Evolutionary conservation across 1,140 invertebrate species (phyloP), one percentile per base, ranked within the genome.

Genomic region (Phenacoccus solenopsis): DNA sequence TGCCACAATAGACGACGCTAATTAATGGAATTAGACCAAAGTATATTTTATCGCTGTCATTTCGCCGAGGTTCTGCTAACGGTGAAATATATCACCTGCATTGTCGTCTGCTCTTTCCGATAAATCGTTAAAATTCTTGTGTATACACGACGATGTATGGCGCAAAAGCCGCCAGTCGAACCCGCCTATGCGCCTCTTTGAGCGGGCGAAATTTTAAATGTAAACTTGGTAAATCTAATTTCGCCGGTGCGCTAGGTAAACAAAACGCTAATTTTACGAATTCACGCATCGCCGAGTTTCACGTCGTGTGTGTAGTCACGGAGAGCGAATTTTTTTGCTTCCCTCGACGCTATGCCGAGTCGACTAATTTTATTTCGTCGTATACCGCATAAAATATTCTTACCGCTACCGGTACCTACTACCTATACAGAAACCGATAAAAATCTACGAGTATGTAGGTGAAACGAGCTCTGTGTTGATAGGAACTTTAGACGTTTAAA

Each of bases 11-110:
- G 59, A 64, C 22, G 59, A 64, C 59, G 59, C 59, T 64, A 64
- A 64, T 64, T 64, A 64, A 64, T 64, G 59, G 59, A 64, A 64
- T 64, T 64, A 64, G 59, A 64, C 59, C 59, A 27, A 64, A 64
- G 59, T 64, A 27, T 64, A 64, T 64, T 64, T 25, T 64, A 64
- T 25, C 59, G 10, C 59, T 64, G 59, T 49, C 38, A 49, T 49
- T 49, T 49, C 38, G 38, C 38, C 30, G 30, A 7, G 5, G 30
- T 32, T 13, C 5, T 32, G 5, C 12, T 49, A 49, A 10, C 4
- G 5, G 13, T 49, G 13, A 49, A 10, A 49, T 49, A 49, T 49
- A 49, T 49, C 38, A 49, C 38, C 38, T 49, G 20, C 38, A n/a
- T 49, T 49, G 38, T 49, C 38, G 38, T 49, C 38, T 49, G 38